These are phyloP conservation scores for Phrynocephalus versicolor DNA, from an alignment of 2,113 vertebrate genomes.

Conservation along the genomic window DNA sequence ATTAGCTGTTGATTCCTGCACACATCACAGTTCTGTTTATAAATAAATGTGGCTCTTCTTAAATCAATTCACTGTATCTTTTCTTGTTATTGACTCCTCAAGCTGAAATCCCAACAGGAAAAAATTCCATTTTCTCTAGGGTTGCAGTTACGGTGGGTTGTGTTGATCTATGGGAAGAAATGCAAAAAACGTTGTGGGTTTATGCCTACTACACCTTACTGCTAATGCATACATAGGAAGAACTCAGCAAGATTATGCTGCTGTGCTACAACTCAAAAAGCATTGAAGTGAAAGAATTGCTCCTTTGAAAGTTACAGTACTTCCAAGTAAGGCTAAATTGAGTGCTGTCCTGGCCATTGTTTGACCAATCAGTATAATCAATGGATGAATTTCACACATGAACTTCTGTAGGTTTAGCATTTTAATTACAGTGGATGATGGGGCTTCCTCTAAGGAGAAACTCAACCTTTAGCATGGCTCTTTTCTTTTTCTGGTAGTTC, in stretches of 20 bases:
- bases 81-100: too few species aligned
- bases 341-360: background rate
- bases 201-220: too few species aligned
- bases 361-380: background rate
- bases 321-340: conserved; percentile 6
- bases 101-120: background rate
- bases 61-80: too few species aligned
- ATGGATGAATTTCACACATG: conserved; percentile 1
- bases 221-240: background rate
- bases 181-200: too few species aligned
- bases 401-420: conserved; percentile 9
- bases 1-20: too few species aligned
- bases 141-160: background rate
- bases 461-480: background rate
- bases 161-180: background rate
- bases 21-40: too few species aligned
- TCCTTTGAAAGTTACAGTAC: background rate
- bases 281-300: conserved; percentile 9
- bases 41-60: too few species aligned
- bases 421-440: conserved; percentile 3
- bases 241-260: background rate
- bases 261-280: background rate
- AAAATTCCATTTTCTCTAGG: background rate
- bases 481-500: conserved; percentile 12
- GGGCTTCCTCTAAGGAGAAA: conserved; percentile 13